Conservation (phyloP, 1,140 invertebrate genomes). For the Drosophila seguyi region DNA sequence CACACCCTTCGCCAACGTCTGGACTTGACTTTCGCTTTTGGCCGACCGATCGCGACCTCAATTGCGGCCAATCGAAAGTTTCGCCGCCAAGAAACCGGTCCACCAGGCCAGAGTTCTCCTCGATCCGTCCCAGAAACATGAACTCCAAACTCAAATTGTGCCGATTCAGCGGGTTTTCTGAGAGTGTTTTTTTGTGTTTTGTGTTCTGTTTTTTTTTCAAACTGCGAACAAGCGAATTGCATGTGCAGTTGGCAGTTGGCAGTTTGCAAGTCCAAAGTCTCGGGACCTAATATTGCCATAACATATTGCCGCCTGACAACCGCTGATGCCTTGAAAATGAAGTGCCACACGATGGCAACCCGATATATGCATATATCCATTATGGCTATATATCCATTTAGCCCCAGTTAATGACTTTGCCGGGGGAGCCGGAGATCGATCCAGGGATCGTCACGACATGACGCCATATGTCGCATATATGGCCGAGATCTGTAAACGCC, state of each 20-base stretch:
- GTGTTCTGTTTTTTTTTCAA: not conserved
- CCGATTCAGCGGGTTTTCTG: conserved; percentile 35
- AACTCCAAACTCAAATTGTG: conserved; percentile 21
- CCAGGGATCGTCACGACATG: conserved; percentile 7
- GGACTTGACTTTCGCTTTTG: conserved; percentile 61
- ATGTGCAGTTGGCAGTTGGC: conserved; percentile 27
- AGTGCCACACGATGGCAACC: conserved; percentile 26
- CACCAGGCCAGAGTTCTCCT: conserved; percentile 32
- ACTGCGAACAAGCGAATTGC: conserved; percentile 39
- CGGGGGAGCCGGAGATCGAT: not conserved
- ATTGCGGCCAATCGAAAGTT: conserved; percentile 60
- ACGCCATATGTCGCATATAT: conserved; percentile 71
- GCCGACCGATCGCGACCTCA: conserved; percentile 46
- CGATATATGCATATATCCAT: not conserved
- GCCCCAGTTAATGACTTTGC: no score
- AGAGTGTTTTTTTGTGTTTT: not conserved
- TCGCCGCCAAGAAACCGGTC: conserved; percentile 64
- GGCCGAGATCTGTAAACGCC: conserved; percentile 36
- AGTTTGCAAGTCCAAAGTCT: conserved; percentile 2
- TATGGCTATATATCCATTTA: not conserved
- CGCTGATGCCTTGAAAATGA: conserved; percentile 49
- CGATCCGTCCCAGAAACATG: conserved; percentile 1
- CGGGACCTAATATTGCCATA: conserved; percentile 5
- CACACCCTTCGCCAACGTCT: conserved; percentile 25
- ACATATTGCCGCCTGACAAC: conserved; percentile 42